Evolutionary conservation across 2,888 invertebrate genomes (phyloP).

Genomic region (Spodoptera littoralis): DNA sequence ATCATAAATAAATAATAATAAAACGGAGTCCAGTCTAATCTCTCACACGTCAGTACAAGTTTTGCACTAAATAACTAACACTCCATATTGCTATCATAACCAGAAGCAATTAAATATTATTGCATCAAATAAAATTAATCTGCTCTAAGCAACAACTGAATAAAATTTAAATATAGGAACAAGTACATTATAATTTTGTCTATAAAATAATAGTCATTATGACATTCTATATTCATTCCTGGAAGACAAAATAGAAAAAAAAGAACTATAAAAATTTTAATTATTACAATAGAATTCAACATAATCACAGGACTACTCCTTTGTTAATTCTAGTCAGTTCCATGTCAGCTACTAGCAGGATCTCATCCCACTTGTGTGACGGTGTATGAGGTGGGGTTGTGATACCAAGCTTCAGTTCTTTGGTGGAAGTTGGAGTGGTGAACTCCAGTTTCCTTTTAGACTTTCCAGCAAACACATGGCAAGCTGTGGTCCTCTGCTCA

Average conservation of each 20-base stretch:
- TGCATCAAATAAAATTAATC: conserved; percentile 60
- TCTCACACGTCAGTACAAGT: conserved; percentile 52
- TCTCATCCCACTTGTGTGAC: conserved; percentile 88
- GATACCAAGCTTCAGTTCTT: conserved; percentile 75
- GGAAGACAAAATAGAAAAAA: conserved; percentile 78
- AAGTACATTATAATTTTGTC: conserved; percentile 65
- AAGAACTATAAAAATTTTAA: conserved; percentile 67
- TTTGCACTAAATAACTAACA: conserved; percentile 24
- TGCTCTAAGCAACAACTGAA: conserved; percentile 75
- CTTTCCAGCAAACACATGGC: conserved; percentile 76
- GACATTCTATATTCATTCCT: conserved; percentile 65
- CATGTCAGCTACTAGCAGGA: conserved; percentile 88
- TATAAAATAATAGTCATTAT: conserved; percentile 52
- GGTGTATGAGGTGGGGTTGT: conserved; percentile 83
- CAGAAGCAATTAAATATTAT: conserved; percentile 44
- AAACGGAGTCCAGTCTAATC: conserved; percentile 61
- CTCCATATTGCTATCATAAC: conserved; percentile 40
- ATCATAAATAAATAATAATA: conserved; percentile 42
- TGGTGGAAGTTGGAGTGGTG: conserved; percentile 77
- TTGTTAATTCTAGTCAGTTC: conserved; percentile 88
- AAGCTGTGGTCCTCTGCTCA: conserved; percentile 68
- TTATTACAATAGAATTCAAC: conserved; percentile 62
- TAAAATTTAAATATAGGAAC: conserved; percentile 80
- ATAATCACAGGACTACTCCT: conserved; percentile 78
- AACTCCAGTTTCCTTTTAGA: conserved; percentile 86